Evolutionary conservation across 2,888 invertebrate genomes (phyloP).

Genomic region (Epicampocera succincta): DNA sequence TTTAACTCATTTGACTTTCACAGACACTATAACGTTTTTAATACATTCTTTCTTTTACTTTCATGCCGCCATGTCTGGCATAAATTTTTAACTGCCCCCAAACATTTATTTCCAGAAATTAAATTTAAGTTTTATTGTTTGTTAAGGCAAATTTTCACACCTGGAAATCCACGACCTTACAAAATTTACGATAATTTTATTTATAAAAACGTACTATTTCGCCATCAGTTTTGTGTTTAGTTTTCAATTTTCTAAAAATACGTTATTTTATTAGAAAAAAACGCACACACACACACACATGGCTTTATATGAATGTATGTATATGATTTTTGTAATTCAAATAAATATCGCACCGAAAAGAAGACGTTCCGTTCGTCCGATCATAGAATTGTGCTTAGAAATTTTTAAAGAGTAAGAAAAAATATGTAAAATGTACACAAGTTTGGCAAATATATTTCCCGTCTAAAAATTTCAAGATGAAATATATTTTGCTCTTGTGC

Average conservation of each 20-base stretch:
- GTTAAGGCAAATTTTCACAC: slow-evolving; percentile 36
- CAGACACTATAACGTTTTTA: too few species aligned
- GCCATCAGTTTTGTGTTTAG: slow-evolving; percentile 22
- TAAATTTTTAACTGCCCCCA: slow-evolving; percentile 9
- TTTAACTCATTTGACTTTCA: slow-evolving; percentile 3
- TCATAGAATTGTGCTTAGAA: slow-evolving; percentile 16
- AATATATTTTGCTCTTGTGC: neutral
- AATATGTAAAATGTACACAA: slow-evolving; percentile 1
- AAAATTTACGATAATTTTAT: slow-evolving; percentile 41
- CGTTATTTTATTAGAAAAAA: slow-evolving; percentile 2
- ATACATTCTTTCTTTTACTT: neutral
- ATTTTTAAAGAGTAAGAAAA: neutral
- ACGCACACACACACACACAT: slow-evolving; percentile 3
- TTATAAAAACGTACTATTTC: slow-evolving; percentile 42
- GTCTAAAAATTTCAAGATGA: neutral
- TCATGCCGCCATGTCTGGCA: neutral
- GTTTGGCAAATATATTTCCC: slow-evolving; percentile 11
- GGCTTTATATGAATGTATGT: too few species aligned
- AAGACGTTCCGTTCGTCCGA: slow-evolving; percentile 4
- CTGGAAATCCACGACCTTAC: slow-evolving; percentile 62
- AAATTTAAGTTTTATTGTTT: slow-evolving; percentile 20
- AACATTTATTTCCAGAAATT: slow-evolving; percentile 12
- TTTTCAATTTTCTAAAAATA: slow-evolving; percentile 57
- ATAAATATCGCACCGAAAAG: slow-evolving; percentile 8
- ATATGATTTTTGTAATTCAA: slow-evolving; percentile 41